These are phyloP conservation scores for Grantiella picta DNA, from an alignment of 2,113 vertebrate genomes.

Conservation along the genomic window DNA sequence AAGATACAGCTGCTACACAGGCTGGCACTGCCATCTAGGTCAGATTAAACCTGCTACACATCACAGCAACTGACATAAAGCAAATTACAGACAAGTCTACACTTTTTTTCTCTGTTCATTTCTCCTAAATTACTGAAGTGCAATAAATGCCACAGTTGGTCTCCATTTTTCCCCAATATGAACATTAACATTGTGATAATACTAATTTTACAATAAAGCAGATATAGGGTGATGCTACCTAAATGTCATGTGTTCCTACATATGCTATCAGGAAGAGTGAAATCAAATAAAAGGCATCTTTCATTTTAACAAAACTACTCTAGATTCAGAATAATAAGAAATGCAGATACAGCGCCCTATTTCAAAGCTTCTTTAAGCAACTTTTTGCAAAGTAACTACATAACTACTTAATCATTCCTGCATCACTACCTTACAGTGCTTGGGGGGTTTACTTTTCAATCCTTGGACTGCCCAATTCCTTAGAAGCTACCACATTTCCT, in stretches of 20 bases:
- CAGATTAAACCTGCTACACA: not conserved
- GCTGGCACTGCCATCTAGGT: slow-evolving; percentile 10
- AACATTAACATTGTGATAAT: not conserved
- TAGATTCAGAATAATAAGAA: not conserved
- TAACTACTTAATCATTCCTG: not conserved
- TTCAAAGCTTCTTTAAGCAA: not conserved
- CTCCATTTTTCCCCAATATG: not conserved
- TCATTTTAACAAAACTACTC: not conserved
- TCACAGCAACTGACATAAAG: not conserved
- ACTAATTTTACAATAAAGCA: not conserved
- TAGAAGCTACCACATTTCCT: not conserved
- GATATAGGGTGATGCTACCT: not conserved
- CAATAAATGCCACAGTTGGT: not conserved
- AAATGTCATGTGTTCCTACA: not conserved
- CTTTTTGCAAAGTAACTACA: not conserved
- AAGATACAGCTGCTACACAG: not conserved
- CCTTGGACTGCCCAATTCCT: not conserved
- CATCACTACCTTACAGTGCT: not conserved
- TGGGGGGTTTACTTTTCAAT: not conserved
- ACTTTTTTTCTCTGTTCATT: not conserved
- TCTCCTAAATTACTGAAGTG: not conserved
- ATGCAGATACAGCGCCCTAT: not conserved
- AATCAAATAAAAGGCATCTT: not conserved
- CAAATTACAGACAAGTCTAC: not conserved
- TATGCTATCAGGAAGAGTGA: not conserved